phyloP scores from a whole-genome alignment of 2,113 vertebrate species.

The Ellobius talpinus region DNA sequence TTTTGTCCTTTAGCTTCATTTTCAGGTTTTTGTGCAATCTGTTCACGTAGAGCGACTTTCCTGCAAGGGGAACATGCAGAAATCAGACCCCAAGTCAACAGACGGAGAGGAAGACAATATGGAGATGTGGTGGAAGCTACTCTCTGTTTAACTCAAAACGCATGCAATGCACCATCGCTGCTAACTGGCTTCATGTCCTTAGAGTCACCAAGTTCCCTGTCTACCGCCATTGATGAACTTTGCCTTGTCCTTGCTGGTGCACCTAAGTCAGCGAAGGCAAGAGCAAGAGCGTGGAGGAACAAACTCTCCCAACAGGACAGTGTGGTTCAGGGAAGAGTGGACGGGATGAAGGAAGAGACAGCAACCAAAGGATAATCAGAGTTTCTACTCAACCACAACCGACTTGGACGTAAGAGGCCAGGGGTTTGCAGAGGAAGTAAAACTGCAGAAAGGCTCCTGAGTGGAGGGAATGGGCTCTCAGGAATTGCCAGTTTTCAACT shows the following conservation, averaged over 20 bases:
- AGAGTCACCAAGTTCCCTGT: not conserved
- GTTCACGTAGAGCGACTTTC: constrained; percentile 95
- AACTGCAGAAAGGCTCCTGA: not conserved
- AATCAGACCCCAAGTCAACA: not conserved
- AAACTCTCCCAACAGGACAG: too few species aligned
- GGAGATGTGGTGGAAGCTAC: not conserved
- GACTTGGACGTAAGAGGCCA: not conserved
- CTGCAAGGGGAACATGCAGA: constrained; percentile 78
- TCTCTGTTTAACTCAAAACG: not conserved
- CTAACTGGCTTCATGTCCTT: rapidly evolving
- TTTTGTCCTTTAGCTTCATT: constrained; percentile 45
- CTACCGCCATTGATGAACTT: rapidly evolving
- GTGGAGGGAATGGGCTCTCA: too few species aligned
- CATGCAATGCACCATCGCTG: rapidly evolving
- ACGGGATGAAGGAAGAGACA: too few species aligned
- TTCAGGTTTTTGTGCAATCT: constrained; percentile 89
- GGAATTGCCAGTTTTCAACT: rapidly evolving
- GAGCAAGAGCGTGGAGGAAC: rapidly evolving
- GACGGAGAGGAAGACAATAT: not conserved
- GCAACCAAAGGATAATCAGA: rapidly evolving
- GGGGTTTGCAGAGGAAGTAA: too few species aligned
- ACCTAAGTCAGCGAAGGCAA: too few species aligned
- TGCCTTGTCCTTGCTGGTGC: too few species aligned
- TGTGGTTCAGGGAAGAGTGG: not conserved
- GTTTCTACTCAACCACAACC: too few species aligned